phyloP scores from a whole-genome alignment of 2,113 vertebrate species.

The Mixornis gularis region DNA sequence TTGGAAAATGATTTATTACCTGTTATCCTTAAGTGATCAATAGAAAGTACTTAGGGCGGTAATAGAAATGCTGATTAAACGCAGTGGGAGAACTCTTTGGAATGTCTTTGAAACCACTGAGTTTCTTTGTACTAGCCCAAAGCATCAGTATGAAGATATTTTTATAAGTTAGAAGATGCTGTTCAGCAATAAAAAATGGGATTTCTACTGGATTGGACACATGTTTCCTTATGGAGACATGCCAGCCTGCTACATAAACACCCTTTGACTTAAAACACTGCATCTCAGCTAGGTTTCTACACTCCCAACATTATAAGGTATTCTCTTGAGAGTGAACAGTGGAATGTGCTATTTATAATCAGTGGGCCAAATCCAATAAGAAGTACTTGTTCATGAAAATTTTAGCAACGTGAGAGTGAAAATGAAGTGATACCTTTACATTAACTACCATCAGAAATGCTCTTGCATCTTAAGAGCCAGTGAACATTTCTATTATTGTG shows the following conservation, averaged over 20 bases:
- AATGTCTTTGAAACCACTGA: not conserved
- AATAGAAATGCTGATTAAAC: not conserved
- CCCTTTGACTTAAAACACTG: not conserved
- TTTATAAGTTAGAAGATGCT: not conserved
- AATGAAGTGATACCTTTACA: not conserved
- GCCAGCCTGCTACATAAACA: conserved; percentile 7
- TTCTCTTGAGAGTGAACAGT: not conserved
- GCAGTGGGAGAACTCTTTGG: not conserved
- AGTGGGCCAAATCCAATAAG: not conserved
- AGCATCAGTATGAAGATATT: not conserved
- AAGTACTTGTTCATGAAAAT: not conserved
- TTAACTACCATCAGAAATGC: not conserved
- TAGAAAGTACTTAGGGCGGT: not conserved
- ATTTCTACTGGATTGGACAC: not conserved
- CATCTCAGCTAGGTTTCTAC: not conserved
- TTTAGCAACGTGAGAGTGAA: not conserved
- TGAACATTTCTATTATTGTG: not conserved
- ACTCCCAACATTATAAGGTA: not conserved
- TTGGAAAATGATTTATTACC: not conserved
- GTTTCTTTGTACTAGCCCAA: not conserved
- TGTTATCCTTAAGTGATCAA: not conserved
- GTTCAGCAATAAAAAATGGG: not conserved
- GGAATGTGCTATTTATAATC: not conserved
- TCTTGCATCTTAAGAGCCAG: not conserved
- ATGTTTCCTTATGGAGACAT: not conserved